A percentile compares a stretch with the other conserved stretches of the same genome.
phyloP scores from a whole-genome alignment of 1,140 invertebrate genomes.

The Drosophila nannoptera region DNA sequence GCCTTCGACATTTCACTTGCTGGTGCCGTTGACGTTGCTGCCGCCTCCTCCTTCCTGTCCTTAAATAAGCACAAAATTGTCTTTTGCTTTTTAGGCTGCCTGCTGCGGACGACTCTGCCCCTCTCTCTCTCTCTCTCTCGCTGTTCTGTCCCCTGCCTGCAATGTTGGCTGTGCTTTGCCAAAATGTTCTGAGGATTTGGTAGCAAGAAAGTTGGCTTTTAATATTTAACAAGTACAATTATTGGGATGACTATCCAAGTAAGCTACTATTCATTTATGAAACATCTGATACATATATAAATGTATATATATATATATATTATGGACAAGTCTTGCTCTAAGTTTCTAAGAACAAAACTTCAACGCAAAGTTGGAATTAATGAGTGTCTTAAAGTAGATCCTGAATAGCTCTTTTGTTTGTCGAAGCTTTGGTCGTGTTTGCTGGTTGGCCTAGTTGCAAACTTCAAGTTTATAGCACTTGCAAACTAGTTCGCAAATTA shows the following conservation, averaged over 20 bases:
- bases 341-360: slow-evolving; percentile 17
- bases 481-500: slow-evolving; percentile 1
- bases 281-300: slow-evolving; percentile 29
- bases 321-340: slow-evolving; percentile 29
- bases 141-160: neutral
- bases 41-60: slow-evolving; percentile 23
- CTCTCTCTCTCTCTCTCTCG: neutral
- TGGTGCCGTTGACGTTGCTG: neutral
- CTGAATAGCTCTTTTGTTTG: neutral
- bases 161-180: slow-evolving; percentile 1
- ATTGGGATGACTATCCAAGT: slow-evolving; percentile 55
- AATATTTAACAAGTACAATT: slow-evolving; percentile 71
- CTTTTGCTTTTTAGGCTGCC: slow-evolving; percentile 22
- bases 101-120: slow-evolving; percentile 21
- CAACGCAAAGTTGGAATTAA: slow-evolving; percentile 24
- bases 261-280: slow-evolving; percentile 56
- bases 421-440: neutral
- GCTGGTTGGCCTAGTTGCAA: neutral
- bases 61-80: slow-evolving; percentile 46
- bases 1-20: slow-evolving; percentile 36
- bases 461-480: neutral
- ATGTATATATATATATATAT: slow-evolving; percentile 20
- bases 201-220: slow-evolving; percentile 37
- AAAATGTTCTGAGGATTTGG: slow-evolving; percentile 51
- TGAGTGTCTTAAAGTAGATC: slow-evolving; percentile 19